These are phyloP conservation scores for Pagrus major DNA, from an alignment of 2,113 vertebrate species.

Conservation along the genomic window DNA sequence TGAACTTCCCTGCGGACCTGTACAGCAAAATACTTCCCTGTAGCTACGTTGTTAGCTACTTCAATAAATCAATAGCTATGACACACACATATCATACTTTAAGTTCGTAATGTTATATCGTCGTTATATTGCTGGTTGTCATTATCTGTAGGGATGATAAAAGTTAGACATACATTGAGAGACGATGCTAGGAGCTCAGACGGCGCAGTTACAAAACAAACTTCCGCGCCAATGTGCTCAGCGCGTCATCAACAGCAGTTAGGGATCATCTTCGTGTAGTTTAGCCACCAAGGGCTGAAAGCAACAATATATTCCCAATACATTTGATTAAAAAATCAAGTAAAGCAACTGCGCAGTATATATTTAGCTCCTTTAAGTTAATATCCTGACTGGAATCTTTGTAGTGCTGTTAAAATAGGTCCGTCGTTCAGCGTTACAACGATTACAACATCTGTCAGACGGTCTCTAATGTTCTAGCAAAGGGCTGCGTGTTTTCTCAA, in stretches of 20 bases:
- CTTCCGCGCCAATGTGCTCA: conserved; percentile 67
- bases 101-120: too few species aligned
- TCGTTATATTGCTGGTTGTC: background rate
- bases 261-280: conserved; percentile 3
- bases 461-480: conserved; percentile 1
- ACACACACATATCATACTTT: background rate
- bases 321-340: background rate
- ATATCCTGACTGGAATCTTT: fast-evolving
- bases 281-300: background rate
- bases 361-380: fast-evolving
- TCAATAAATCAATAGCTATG: background rate
- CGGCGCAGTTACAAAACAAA: conserved; percentile 49
- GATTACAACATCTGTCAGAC: background rate
- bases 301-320: fast-evolving
- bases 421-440: background rate
- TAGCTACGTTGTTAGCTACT: background rate
- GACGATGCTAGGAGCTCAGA: background rate
- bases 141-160: background rate
- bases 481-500: background rate
- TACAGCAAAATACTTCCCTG: background rate
- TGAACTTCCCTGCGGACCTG: background rate
- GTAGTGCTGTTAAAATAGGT: background rate
- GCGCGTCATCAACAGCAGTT: conserved; percentile 22
- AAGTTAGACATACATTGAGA: conserved; percentile 45
- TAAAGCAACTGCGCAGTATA: fast-evolving